phyloP scores from a whole-genome alignment of 2,797 vertebrate species.

The Diceros bicornis region DNA sequence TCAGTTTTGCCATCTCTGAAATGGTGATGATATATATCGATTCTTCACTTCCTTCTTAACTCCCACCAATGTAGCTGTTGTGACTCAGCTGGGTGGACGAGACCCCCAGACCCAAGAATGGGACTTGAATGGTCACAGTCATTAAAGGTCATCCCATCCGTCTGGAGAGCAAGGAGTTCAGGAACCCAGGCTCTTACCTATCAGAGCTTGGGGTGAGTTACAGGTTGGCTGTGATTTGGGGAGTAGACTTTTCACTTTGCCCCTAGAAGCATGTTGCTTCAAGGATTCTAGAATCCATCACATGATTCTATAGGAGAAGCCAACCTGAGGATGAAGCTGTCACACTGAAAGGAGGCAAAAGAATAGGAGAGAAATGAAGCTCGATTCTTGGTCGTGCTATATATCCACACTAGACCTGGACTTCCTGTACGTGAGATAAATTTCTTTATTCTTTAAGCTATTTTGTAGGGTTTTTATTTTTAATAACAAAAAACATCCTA shows the following conservation, averaged over 20 bases:
- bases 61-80: rapidly evolving
- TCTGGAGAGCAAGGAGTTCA: not conserved
- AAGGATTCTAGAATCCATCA: not conserved
- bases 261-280: not conserved
- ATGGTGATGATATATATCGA: not conserved
- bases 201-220: not conserved
- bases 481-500: not conserved
- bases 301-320: rapidly evolving
- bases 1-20: not conserved
- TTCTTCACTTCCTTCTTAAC: not conserved
- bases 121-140: not conserved
- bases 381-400: too few relatives aligned
- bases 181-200: rapidly evolving
- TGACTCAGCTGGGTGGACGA: not conserved
- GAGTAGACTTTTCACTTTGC: not conserved
- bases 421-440: not conserved
- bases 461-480: not conserved
- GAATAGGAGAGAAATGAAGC: not conserved
- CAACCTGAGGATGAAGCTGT: not conserved
- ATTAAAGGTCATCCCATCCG: rapidly evolving
- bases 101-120: not conserved
- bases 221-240: not conserved
- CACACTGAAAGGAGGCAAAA: not conserved
- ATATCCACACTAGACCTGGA: too few relatives aligned
- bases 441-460: not conserved